These are phyloP conservation scores for Pleuronectes platessa DNA, from an alignment of 2,113 vertebrate genomes.

Conservation along the genomic window DNA sequence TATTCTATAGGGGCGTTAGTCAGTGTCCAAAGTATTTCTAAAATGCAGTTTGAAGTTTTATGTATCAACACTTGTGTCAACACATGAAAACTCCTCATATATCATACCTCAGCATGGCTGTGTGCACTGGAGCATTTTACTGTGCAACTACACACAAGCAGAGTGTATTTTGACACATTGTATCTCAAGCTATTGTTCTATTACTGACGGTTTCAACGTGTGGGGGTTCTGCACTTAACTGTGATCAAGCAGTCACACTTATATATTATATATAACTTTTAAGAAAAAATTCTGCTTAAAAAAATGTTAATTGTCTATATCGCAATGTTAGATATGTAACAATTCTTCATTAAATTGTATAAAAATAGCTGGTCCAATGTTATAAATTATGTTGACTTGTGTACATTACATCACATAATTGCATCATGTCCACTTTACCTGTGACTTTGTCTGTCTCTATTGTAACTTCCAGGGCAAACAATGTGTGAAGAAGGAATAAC, in stretches of 20 bases:
- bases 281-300: no score
- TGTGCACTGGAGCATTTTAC: constrained; percentile 7
- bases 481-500: no score
- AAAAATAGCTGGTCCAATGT: no score
- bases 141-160: constrained; percentile 4
- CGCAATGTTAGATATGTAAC: no score
- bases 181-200: constrained; percentile 5
- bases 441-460: no score
- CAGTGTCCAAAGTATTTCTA: not conserved
- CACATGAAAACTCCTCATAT: constrained; percentile 31
- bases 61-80: constrained; percentile 19
- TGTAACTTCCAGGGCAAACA: no score
- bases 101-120: constrained; percentile 24
- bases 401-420: no score
- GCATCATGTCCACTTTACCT: no score
- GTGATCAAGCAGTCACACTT: not conserved
- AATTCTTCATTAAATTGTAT: no score
- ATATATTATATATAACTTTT: not conserved
- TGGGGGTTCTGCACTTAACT: not conserved
- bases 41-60: constrained; percentile 7
- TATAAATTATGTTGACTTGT: no score
- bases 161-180: not conserved
- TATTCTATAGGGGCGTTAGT: not conserved
- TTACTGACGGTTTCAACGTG: not conserved
- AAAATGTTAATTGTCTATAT: not conserved